phyloP scores from a whole-genome alignment of 2,113 vertebrate genomes.

The Oophaga pumilio region DNA sequence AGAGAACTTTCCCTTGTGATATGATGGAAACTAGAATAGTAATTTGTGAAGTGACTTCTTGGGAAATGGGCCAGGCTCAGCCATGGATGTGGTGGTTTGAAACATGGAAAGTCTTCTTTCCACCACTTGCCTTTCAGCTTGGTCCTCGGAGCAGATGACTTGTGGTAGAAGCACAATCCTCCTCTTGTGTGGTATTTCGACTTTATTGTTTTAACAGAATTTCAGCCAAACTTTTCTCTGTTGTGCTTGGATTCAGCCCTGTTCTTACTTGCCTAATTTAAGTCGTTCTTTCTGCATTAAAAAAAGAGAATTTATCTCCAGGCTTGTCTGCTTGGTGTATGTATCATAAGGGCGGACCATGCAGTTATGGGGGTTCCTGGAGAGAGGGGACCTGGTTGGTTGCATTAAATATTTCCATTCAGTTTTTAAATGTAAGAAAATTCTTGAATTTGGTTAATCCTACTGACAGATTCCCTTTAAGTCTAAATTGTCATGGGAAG shows the following conservation, averaged over 20 bases:
- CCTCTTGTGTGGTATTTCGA: conserved; percentile 53
- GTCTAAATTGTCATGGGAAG: no score
- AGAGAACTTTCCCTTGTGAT: neutral
- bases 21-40: neutral
- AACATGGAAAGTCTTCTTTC: neutral
- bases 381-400: no score
- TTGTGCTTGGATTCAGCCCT: conserved; percentile 64
- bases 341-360: no score
- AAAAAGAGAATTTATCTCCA: no score
- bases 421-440: no score
- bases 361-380: no score
- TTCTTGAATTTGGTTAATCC: no score
- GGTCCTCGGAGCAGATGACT: neutral
- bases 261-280: conserved; percentile 64
- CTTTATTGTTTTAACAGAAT: conserved; percentile 64
- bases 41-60: neutral
- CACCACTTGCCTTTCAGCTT: neutral
- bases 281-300: neutral
- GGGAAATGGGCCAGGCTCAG: neutral
- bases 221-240: conserved; percentile 61
- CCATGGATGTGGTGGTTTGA: neutral
- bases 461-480: no score
- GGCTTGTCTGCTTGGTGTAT: no score
- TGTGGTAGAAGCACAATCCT: conserved; percentile 26
- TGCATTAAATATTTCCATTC: no score